phyloP scores from a whole-genome alignment of 2,888 invertebrate genomes.

The Latheticus oryzae region DNA sequence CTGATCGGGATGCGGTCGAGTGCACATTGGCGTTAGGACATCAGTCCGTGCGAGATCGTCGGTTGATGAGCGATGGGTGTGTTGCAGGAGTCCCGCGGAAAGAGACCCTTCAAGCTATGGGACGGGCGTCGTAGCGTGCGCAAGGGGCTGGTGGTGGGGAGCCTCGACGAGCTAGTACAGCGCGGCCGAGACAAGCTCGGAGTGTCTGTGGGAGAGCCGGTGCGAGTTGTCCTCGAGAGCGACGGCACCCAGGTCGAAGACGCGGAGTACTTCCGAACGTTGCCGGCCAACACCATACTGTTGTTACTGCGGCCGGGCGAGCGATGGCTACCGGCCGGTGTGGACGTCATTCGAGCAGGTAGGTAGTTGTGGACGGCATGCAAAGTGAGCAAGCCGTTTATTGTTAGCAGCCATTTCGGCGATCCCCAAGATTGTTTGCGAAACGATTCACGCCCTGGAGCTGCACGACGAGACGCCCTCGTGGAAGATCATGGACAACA shows the following conservation, averaged over 20 bases:
- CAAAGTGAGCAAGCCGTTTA: too few species aligned
- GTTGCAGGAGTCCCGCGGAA: slow-evolving; percentile 91
- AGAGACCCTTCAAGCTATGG: slow-evolving; percentile 98
- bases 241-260: slow-evolving; percentile 98
- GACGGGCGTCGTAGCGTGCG: slow-evolving; percentile 93
- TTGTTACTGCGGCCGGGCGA: slow-evolving; percentile 90
- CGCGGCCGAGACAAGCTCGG: slow-evolving; percentile 89
- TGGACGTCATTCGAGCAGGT: slow-evolving; percentile 96
- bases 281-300: slow-evolving; percentile 91
- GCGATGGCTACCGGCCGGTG: slow-evolving; percentile 93
- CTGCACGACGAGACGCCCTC: slow-evolving; percentile 96
- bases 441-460: slow-evolving; percentile 95
- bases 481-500: slow-evolving; percentile 99
- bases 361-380: slow-evolving; percentile 43
- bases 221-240: slow-evolving; percentile 90
- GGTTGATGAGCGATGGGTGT: slow-evolving; percentile 54
- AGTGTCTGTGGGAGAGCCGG: slow-evolving; percentile 86
- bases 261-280: slow-evolving; percentile 94
- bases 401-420: slow-evolving; percentile 86
- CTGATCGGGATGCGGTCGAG: slow-evolving; percentile 55
- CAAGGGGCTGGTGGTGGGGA: slow-evolving; percentile 92
- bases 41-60: slow-evolving; percentile 42
- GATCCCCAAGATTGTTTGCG: slow-evolving; percentile 96
- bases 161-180: slow-evolving; percentile 81
- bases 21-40: too few species aligned